These are phyloP conservation scores for Pristis pectinata DNA, from an alignment of 2,797 vertebrate genomes.

Conservation along the genomic window DNA sequence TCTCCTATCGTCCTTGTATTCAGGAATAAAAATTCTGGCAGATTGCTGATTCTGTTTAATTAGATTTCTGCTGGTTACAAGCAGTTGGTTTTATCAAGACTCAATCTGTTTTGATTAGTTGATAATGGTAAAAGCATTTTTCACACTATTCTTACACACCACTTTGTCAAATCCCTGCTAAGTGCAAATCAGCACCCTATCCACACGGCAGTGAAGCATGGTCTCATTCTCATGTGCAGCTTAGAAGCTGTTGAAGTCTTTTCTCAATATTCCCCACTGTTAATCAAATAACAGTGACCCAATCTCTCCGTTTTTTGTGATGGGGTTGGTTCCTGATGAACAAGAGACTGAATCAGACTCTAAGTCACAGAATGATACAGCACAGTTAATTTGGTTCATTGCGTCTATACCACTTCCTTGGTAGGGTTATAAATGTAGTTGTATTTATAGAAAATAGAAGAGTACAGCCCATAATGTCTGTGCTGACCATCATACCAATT, in stretches of 20 bases:
- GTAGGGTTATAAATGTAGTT: too few relatives aligned
- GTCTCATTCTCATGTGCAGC: neutral
- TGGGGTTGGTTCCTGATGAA: neutral
- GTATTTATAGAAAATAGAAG: too few relatives aligned
- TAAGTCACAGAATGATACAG: neutral
- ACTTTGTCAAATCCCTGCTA: neutral
- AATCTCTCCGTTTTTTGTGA: neutral
- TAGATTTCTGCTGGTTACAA: neutral
- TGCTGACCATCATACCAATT: too few relatives aligned
- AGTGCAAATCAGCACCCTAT: neutral
- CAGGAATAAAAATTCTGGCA: neutral
- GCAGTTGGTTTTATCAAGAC: neutral
- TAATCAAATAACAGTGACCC: neutral
- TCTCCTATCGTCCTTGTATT: too few relatives aligned
- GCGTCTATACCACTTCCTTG: too few relatives aligned
- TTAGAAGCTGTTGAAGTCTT: neutral
- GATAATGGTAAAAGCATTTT: neutral
- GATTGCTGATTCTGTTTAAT: neutral
- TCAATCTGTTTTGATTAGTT: neutral
- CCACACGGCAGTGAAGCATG: neutral
- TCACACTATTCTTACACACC: neutral
- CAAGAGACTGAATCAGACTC: neutral
- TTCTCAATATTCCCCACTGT: neutral
- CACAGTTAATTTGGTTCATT: too few relatives aligned
- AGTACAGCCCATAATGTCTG: too few relatives aligned